These are phyloP conservation scores for Squalus acanthias DNA, from an alignment of 2,797 vertebrate genomes.

Conservation along the genomic window DNA sequence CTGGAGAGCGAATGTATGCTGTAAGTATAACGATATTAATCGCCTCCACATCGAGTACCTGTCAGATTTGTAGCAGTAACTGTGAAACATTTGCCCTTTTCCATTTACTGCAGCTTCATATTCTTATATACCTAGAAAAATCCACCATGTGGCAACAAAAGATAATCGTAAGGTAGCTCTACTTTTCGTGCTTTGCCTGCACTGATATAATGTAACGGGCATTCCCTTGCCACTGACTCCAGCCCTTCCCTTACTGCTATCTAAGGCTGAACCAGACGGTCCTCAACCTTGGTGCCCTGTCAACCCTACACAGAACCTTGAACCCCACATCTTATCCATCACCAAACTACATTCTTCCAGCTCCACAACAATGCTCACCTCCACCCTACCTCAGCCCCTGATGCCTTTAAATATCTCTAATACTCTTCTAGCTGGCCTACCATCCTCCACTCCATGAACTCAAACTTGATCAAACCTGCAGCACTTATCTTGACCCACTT, in stretches of 20 bases:
- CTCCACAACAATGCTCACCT: background rate
- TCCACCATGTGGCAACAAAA: background rate
- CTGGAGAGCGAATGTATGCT: constrained; percentile 52
- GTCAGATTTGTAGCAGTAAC: background rate
- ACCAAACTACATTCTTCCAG: background rate
- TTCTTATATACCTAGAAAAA: background rate
- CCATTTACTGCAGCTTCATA: background rate
- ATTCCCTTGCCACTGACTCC: background rate
- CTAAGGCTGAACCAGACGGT: background rate
- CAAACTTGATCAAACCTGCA: background rate
- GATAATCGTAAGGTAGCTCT: background rate
- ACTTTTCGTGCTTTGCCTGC: no score
- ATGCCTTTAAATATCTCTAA: background rate
- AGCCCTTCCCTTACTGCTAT: background rate
- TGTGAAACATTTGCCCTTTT: background rate
- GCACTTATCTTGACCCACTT: background rate
- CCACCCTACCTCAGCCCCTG: background rate
- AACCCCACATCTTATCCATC: background rate
- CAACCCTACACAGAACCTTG: background rate
- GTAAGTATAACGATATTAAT: constrained; percentile 47
- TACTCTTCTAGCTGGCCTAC: background rate
- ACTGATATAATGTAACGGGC: background rate
- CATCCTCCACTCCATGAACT: background rate
- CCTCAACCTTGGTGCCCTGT: background rate
- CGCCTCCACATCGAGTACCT: background rate